phyloP scores from a whole-genome alignment of 2,888 invertebrate species.

The Camptogramma bilineatum region DNA sequence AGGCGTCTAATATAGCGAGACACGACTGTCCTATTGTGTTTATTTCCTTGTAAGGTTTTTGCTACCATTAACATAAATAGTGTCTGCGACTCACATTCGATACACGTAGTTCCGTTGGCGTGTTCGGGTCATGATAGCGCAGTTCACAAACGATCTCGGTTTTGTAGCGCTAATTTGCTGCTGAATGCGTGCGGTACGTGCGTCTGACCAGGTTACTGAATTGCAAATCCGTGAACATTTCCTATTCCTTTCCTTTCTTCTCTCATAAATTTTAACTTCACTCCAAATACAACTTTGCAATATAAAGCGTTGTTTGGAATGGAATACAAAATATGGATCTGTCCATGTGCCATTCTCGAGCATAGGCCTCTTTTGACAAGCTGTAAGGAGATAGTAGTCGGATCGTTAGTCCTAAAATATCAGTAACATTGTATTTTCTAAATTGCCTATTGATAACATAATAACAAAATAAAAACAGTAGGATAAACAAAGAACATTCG shows the following conservation, averaged over 20 bases:
- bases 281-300: slow-evolving; percentile 36
- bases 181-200: slow-evolving; percentile 56
- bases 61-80: slow-evolving; percentile 82
- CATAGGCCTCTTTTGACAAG: slow-evolving; percentile 36
- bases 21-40: slow-evolving; percentile 83
- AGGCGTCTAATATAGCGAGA: slow-evolving; percentile 78
- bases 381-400: slow-evolving; percentile 39
- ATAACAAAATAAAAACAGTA: slow-evolving; percentile 8
- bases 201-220: slow-evolving; percentile 44
- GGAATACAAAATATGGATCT: slow-evolving; percentile 40
- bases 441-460: slow-evolving; percentile 31
- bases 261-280: slow-evolving; percentile 40
- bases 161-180: slow-evolving; percentile 61
- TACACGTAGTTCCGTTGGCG: slow-evolving; percentile 66
- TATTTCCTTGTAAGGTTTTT: slow-evolving; percentile 81
- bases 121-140: slow-evolving; percentile 60
- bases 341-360: slow-evolving; percentile 36
- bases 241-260: slow-evolving; percentile 29
- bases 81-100: slow-evolving; percentile 75
- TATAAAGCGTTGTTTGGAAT: slow-evolving; percentile 39
- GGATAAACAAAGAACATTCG: slow-evolving; percentile 17
- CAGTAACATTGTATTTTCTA: slow-evolving; percentile 10
- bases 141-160: slow-evolving; percentile 55
- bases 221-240: slow-evolving; percentile 48
- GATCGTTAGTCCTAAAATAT: slow-evolving; percentile 46